phyloP scores from a whole-genome alignment of 1,140 invertebrate genomes.

The Hycleus phaleratus region DNA sequence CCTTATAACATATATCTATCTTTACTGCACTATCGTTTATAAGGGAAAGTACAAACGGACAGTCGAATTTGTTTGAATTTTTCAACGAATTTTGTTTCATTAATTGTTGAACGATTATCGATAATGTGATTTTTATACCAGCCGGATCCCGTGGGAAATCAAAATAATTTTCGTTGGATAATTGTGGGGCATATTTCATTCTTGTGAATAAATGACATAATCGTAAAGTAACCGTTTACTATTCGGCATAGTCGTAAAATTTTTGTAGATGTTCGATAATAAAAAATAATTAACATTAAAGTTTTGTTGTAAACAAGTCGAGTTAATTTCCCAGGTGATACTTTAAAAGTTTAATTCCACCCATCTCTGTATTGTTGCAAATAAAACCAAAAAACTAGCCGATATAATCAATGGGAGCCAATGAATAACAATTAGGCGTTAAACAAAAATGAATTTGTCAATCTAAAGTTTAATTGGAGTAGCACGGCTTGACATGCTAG shows the following conservation, averaged over 20 bases:
- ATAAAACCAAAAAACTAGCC: not conserved
- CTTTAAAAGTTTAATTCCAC: slow-evolving; percentile 6
- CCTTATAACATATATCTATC: no score
- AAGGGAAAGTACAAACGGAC: no score
- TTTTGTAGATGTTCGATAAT: not conserved
- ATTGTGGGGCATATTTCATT: no score
- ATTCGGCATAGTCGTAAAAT: slow-evolving; percentile 1
- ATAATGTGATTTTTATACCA: no score
- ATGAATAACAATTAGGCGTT: slow-evolving; percentile 22
- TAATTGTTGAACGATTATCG: no score
- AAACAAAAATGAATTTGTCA: slow-evolving; percentile 26
- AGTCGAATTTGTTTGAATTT: no score
- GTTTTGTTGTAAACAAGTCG: slow-evolving; percentile 4
- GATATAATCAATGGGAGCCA: slow-evolving; percentile 17
- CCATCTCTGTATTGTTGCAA: not conserved
- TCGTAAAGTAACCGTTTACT: slow-evolving; percentile 3
- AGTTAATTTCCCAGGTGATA: slow-evolving; percentile 9
- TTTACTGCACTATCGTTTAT: no score
- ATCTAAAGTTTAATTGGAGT: slow-evolving; percentile 25
- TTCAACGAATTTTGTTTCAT: no score
- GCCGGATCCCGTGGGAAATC: no score
- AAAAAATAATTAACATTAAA: slow-evolving; percentile 10
- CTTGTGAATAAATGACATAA: slow-evolving; percentile 4
- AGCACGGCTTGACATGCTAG: slow-evolving; percentile 12
- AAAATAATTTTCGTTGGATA: no score